These are phyloP conservation scores for Sarcoramphus papa DNA, from an alignment of 2,797 vertebrate genomes.

Conservation along the genomic window DNA sequence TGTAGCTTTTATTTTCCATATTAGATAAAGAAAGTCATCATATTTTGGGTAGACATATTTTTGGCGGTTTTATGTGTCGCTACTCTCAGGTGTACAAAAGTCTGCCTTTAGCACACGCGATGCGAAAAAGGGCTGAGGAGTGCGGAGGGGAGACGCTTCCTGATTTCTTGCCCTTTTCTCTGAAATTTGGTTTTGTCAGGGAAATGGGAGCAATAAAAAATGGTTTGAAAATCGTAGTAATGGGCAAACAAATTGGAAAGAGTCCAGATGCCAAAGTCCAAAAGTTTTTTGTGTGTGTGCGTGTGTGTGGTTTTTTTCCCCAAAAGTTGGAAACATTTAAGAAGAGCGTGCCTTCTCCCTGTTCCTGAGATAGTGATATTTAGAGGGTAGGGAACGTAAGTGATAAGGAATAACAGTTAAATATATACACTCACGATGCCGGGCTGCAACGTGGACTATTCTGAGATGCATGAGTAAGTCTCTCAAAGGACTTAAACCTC, in stretches of 20 bases:
- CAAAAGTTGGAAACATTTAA: neutral
- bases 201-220: neutral
- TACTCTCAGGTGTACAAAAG: neutral
- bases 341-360: neutral
- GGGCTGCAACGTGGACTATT: neutral
- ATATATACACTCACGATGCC: neutral
- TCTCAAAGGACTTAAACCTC: neutral
- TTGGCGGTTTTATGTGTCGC: rapidly evolving
- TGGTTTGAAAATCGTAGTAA: rapidly evolving
- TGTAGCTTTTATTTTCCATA: neutral
- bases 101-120: neutral
- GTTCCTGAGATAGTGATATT: neutral
- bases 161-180: neutral
- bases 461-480: neutral
- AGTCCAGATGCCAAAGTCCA: neutral
- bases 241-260: neutral
- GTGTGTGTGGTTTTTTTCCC: too few relatives aligned
- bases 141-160: neutral
- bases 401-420: neutral
- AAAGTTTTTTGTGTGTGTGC: neutral
- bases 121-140: neutral
- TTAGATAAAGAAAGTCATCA: neutral
- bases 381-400: neutral
- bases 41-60: neutral
- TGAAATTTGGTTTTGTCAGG: neutral